Evolutionary conservation across 2,113 vertebrate species (phyloP).

Genomic region (Saccopteryx leptura): DNA sequence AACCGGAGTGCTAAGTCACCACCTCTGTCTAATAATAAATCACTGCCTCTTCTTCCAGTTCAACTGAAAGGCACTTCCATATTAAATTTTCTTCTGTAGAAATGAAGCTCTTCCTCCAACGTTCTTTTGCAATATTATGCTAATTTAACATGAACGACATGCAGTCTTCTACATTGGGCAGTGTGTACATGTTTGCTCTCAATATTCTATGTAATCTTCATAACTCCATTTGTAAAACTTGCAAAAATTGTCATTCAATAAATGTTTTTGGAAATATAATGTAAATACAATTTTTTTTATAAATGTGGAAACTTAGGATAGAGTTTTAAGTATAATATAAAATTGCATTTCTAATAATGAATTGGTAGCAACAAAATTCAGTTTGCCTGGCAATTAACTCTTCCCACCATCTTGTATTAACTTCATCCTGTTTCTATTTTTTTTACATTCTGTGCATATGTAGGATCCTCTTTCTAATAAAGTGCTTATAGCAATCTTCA

Average conservation of each 20-base stretch:
- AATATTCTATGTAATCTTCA: not conserved
- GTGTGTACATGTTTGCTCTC: not conserved
- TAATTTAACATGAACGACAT: not conserved
- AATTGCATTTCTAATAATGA: not conserved
- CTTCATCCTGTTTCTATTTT: not conserved
- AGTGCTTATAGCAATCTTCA: not conserved
- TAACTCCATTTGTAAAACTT: not conserved
- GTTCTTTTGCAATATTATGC: not conserved
- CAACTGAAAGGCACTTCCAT: not conserved
- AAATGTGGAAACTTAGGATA: not conserved
- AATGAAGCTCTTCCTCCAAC: not conserved
- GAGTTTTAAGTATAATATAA: not conserved
- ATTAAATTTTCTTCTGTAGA: not conserved
- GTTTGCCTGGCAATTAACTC: not conserved
- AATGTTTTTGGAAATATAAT: not conserved
- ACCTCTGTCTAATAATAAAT: not conserved
- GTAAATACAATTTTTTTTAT: not conserved
- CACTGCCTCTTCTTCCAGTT: not conserved
- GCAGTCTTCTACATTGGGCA: not conserved
- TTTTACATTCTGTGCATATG: not conserved
- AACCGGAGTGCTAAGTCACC: not conserved
- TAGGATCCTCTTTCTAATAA: not conserved
- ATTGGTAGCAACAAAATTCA: not conserved
- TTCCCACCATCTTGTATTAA: not conserved
- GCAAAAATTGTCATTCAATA: not conserved